Conservation (phyloP, 2,797 vertebrate genomes). For the Artibeus jamaicensis region DNA sequence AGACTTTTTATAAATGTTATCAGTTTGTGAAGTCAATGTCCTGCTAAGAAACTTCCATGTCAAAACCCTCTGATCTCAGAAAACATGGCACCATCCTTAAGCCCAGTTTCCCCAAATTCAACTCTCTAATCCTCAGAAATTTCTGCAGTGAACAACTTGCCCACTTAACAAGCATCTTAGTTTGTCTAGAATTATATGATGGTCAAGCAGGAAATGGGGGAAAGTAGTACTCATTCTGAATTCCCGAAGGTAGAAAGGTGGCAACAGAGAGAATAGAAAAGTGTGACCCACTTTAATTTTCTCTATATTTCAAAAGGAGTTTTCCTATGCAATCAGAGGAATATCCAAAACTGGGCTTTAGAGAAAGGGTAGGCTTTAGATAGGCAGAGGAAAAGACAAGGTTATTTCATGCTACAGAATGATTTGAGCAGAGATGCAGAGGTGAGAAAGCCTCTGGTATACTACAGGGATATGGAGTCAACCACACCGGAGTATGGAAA, state of each 20-base stretch:
- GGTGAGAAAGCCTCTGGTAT: neutral
- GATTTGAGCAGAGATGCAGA: neutral
- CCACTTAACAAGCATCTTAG: neutral
- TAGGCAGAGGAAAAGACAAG: neutral
- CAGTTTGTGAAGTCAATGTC: neutral
- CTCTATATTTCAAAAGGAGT: constrained; percentile 3
- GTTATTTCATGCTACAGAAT: neutral
- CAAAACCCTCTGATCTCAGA: neutral
- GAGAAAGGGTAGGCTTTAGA: neutral
- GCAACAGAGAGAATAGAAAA: neutral
- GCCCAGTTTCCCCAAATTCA: neutral
- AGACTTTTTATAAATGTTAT: neutral
- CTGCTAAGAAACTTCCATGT: constrained; percentile 2
- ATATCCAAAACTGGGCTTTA: neutral
- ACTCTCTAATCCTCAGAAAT: neutral
- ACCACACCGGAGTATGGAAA: neutral
- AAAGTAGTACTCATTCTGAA: neutral
- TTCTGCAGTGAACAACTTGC: neutral
- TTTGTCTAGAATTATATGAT: neutral
- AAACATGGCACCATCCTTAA: neutral
- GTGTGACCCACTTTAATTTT: neutral
- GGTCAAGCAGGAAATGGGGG: neutral
- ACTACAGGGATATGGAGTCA: neutral
- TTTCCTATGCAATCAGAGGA: neutral
- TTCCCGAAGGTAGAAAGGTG: neutral